phyloP scores from a whole-genome alignment of 2,113 vertebrate species.

The Tetrao urogallus region DNA sequence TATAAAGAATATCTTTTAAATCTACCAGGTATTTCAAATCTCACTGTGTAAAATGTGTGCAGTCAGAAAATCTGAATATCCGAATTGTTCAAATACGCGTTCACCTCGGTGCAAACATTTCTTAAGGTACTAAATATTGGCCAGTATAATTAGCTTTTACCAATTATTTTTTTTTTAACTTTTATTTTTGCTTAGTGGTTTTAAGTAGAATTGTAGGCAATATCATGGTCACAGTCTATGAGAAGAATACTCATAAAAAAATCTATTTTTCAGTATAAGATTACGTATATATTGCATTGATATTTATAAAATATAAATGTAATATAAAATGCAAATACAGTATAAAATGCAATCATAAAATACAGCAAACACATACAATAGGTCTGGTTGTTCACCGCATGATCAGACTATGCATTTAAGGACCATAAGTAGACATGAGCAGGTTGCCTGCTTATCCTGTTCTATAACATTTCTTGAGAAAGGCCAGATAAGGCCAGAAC shows the following conservation, averaged over 20 bases:
- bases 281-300: neutral
- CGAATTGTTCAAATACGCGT: neutral
- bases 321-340: neutral
- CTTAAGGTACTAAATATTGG: neutral
- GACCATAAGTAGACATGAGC: neutral
- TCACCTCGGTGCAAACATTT: neutral
- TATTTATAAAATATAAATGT: neutral
- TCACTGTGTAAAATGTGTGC: accelerated
- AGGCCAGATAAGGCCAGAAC: neutral
- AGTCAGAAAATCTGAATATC: neutral
- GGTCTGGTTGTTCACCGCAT: neutral
- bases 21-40: neutral
- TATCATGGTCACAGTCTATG: neutral
- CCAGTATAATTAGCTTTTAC: neutral
- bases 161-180: neutral
- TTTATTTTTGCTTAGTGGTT: neutral
- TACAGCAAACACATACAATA: neutral
- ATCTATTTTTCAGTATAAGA: neutral
- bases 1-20: neutral
- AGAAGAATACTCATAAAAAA: neutral
- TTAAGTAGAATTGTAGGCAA: neutral
- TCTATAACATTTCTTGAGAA: neutral
- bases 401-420: neutral
- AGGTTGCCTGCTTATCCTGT: neutral
- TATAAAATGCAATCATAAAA: neutral